Evolutionary conservation across 2,888 invertebrate genomes (phyloP).

Genomic region (Sarcophaga carnaria): DNA sequence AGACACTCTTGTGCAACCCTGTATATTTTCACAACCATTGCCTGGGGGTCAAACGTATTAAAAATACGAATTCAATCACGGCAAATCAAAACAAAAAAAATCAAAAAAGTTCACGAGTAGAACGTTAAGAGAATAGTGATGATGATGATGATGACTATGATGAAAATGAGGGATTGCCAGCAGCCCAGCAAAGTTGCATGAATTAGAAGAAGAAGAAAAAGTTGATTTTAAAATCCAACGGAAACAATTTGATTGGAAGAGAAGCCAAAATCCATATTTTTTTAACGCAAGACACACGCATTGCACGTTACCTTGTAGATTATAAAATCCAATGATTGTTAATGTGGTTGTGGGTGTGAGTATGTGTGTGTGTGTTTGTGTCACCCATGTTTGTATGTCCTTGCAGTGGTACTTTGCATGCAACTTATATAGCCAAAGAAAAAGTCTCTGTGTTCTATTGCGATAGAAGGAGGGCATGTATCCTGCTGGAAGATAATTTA

Average conservation of each 20-base stretch:
- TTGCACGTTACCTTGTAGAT: conserved; percentile 44
- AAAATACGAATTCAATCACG: conserved; percentile 79
- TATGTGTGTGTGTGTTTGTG: conserved; percentile 7
- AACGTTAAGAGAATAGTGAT: conserved; percentile 48
- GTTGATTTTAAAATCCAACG: conserved; percentile 67
- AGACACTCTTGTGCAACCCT: too few species aligned
- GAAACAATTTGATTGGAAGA: conserved; percentile 81
- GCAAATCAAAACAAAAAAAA: conserved; percentile 60
- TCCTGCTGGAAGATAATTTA: conserved; percentile 81
- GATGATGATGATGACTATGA: neutral
- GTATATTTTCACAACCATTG: conserved; percentile 69
- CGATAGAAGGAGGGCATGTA: conserved; percentile 65
- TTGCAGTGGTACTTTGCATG: too few species aligned
- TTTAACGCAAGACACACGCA: conserved; percentile 34
- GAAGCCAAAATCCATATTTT: conserved; percentile 70
- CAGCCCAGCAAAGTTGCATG: too few species aligned
- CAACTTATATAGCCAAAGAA: too few species aligned
- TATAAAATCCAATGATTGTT: conserved; percentile 57
- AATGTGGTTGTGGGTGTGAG: conserved; percentile 4
- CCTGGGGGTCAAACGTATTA: conserved; percentile 80
- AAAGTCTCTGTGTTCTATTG: neutral
- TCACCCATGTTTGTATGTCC: neutral
- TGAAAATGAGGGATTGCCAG: neutral
- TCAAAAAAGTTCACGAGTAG: neutral
- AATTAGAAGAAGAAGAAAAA: too few species aligned